Base-by-base conservation (phyloP, 2,113 vertebrate genomes). In the Saimiri boliviensis region DNA sequence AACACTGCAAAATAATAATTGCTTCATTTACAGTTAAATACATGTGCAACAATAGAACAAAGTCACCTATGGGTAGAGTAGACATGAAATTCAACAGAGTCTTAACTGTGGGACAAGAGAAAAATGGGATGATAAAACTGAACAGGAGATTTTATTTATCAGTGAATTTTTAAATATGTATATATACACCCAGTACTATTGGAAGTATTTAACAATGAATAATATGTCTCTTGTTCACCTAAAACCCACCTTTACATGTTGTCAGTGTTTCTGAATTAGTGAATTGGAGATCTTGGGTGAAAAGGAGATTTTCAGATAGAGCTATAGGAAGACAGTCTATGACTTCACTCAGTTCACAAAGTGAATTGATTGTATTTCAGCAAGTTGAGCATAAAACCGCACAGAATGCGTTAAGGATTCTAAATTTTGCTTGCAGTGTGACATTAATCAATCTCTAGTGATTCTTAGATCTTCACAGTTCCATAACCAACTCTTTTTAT, bases 161-260 rank as follows among this genome's bases (percentile, higher is more conserved):
- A 86, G 21, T 52, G 58, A 81, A 47, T 81, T 88, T n/a, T 91
- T 47, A 86, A 71, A 42, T 76, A 89, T 23, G 3, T 32, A 83
- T 37, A 40, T 6, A n/a, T 17, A 54, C 6, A 12, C 7, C n/a
- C 63, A 52, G 13, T 32, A 21, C 47, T 11, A 63, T 74, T 32
- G 84, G 20, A 92, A 94, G 89, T 77, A 86, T 86, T 96, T 82
- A 85, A 84, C 17, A 87, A 80, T 66, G 85, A 77, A 56, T 79
- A 91, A 42, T 56, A 40, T 73, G 35, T 52, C 12, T 20, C 42
- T 37, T 56, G 32, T 54, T 82, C 68, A 21, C 89, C 80, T 73
- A 86, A 74, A 96, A 93, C 12, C 17, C 8, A 71, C 68, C 17
- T 45, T 56, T 30, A 3, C 17, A 35, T 70, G 12, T 40, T 66